Base-by-base conservation (phyloP, 2,113 vertebrate species). In the Lycocorax pyrrhopterus region DNA sequence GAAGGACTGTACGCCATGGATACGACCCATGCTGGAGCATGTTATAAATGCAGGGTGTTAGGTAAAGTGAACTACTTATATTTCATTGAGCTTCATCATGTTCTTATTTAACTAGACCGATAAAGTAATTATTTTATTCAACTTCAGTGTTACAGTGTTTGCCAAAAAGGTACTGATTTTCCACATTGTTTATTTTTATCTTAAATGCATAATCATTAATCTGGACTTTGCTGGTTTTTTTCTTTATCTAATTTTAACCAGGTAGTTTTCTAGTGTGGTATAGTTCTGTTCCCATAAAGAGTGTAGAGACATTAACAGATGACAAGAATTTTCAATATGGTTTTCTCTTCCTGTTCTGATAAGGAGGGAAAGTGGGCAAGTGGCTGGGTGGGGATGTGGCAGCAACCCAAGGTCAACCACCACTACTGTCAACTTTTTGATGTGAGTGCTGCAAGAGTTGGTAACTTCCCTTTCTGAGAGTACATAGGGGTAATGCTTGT, bases 311-410 rank as follows among this genome's bases (percentile, higher is more conserved):
- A 26, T 41, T 68, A 68, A 41, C 2, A 80, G 18, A 46, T 51
- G 2, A 51, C 15, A 73, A 46, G 12, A 16, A 11, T 56, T 75
- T 86, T 79, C 19, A 13, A 17, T 30, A 32, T 53, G 41, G 13
- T n/a, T 72, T 87, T 59, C 22, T 73, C 3, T 9, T 18, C 4
- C 32, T 67, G 14, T 39, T 35, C 9, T 60, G 6, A 23, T 73
- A 60, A 44, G 25, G 6, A 72, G 4, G 3, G 9, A 32, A 16
- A 63, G 3, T 23, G 10, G 73, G 12, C 6, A 1, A 43, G 13
- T 2, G 1, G 0, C 13, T 77, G 17, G 3, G 4, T 51, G 39
- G 12, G 2, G 18, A 64, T 35, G 16, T 46, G 37, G 29, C 66
- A 71, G 9, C 9, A 43, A 13, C 49, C 23, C 29, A 89, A 80